Evolutionary conservation across 1,140 invertebrate species (phyloP).

Genomic region (Lerema accius): DNA sequence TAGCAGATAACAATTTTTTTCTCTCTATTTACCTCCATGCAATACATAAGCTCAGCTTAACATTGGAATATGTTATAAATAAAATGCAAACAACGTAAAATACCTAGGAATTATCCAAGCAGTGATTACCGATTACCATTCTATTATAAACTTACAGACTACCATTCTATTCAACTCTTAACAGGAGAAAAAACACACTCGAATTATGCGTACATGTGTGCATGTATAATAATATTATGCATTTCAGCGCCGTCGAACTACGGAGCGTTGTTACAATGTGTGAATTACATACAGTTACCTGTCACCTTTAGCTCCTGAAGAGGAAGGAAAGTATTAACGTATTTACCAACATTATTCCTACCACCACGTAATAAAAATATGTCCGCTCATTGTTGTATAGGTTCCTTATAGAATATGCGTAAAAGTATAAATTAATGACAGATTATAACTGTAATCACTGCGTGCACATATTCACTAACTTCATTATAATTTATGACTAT

Average conservation of each 20-base stretch:
- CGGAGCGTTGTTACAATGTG: background rate
- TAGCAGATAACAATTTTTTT: constrained; percentile 69
- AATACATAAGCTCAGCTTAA: constrained; percentile 68
- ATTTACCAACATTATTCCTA: no score
- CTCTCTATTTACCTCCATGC: constrained; percentile 51
- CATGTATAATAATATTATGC: constrained; percentile 9
- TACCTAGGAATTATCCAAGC: constrained; percentile 47
- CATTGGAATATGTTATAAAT: constrained; percentile 72
- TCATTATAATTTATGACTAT: constrained; percentile 32
- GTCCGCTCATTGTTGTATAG: no score
- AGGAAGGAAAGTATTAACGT: no score
- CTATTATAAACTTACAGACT: no score
- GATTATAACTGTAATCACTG: constrained; percentile 28
- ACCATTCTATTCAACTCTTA: no score
- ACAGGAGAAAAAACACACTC: no score
- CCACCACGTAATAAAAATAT: no score
- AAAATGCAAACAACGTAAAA: constrained; percentile 74
- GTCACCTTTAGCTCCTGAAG: no score
- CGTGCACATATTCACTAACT: constrained; percentile 20
- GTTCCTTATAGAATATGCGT: no score
- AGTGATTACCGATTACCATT: constrained; percentile 35
- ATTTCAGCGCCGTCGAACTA: no score
- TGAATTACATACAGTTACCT: no score
- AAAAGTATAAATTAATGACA: constrained; percentile 3
- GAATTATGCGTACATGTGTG: no score